phyloP scores from a whole-genome alignment of 2,797 vertebrate genomes.

The Takifugu rubripes region DNA sequence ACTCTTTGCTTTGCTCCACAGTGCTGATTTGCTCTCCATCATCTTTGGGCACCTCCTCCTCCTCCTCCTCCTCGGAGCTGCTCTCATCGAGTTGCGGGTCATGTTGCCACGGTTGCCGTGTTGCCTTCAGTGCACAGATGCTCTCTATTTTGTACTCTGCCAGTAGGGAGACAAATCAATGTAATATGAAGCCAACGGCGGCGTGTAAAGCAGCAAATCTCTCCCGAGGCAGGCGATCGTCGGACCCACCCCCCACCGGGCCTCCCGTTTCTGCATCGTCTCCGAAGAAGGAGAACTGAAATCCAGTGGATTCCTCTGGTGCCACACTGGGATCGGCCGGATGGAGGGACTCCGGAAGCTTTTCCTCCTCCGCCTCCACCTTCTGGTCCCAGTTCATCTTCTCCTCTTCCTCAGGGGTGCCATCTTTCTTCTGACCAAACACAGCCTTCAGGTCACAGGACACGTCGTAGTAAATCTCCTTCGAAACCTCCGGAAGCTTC shows the following conservation, averaged over 20 bases:
- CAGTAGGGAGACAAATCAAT: constrained; percentile 34
- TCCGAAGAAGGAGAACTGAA: constrained; percentile 90
- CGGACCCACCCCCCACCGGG: constrained; percentile 70
- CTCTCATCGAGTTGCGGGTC: constrained; percentile 86
- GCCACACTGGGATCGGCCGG: background rate
- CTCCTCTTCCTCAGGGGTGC: constrained; percentile 8
- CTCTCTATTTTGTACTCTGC: constrained; percentile 76
- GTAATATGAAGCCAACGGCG: background rate
- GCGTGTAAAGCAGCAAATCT: too few species aligned
- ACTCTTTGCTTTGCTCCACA: constrained; percentile 31
- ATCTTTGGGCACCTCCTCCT: constrained; percentile 59
- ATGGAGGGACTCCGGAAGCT: constrained; percentile 13
- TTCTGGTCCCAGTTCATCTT: constrained; percentile 24
- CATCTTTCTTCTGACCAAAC: constrained; percentile 70
- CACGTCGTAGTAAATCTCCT: constrained; percentile 84
- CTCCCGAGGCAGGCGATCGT: too few species aligned
- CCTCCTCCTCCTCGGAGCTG: constrained; percentile 86
- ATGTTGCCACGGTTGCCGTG: constrained; percentile 80
- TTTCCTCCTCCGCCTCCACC: constrained; percentile 14
- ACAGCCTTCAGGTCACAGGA: constrained; percentile 81
- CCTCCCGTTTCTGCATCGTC: constrained; percentile 41
- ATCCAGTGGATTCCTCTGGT: constrained; percentile 54
- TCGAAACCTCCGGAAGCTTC: constrained; percentile 86
- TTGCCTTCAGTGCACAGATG: constrained; percentile 59
- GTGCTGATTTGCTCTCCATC: constrained; percentile 24